phyloP scores from a whole-genome alignment of 2,888 invertebrate species.

The Erpobdella octoculata region DNA sequence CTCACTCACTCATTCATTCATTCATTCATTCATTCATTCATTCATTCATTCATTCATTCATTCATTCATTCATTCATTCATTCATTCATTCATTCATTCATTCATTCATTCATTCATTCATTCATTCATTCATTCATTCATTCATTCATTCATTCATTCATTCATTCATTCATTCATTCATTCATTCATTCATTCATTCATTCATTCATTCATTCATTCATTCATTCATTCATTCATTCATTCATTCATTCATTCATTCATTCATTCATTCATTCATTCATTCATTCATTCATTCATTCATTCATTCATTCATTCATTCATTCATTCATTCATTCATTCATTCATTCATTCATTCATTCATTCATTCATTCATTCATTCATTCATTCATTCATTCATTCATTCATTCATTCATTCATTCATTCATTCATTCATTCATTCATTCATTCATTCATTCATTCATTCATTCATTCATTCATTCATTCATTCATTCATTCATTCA shows the following conservation, averaged over 20 bases:
- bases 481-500: not conserved
- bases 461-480: not conserved
- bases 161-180: not conserved
- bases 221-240: conserved; percentile 7
- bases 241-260: conserved; percentile 8
- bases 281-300: conserved; percentile 8
- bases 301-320: conserved; percentile 8
- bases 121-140: not conserved
- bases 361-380: not conserved
- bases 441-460: not conserved
- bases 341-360: conserved; percentile 4
- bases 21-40: not conserved
- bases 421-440: not conserved
- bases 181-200: not conserved
- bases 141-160: not conserved
- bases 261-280: conserved; percentile 8
- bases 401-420: not conserved
- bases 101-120: not conserved
- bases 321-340: conserved; percentile 8
- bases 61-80: not conserved
- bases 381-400: not conserved
- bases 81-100: not conserved
- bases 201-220: not conserved
- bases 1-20: conserved; percentile 4
- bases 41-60: not conserved